Evolutionary conservation across 2,888 invertebrate species (phyloP), one percentile per base, ranked within the genome.

Genomic region (Temnothorax unifasciatus): DNA sequence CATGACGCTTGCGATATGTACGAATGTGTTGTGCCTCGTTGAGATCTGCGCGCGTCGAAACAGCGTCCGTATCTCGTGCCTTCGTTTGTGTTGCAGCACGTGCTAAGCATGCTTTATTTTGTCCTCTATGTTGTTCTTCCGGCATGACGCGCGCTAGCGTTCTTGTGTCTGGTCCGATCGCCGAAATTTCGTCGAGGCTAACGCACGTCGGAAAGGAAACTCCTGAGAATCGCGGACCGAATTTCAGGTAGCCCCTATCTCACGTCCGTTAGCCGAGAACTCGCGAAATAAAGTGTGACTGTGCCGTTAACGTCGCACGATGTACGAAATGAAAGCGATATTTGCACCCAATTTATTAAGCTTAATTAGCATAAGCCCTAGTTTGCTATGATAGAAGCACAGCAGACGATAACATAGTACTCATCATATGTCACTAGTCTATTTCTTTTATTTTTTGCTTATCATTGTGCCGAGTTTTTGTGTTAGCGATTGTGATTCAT

Each of bases 1-100:
- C 92, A 93, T 92, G 93, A 90, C 84, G 87, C 92, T 89, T 89
- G 52, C 73, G 76, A 79, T 64, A 75, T 87, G 84, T 77, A 59
- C 52, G 54, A 86, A 57, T 59, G 76, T 69, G 34, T 34, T 77
- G 61, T 81, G 85, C 71, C 82, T 82, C 47, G 25, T 59, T 25
- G 41, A 64, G 38, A 57, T 82, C 38, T 83, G 76, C 82, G 82
- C 64, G 44, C 29, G 6, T 84, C 29, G 18, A 47, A 11, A 74
- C 75, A 41, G 64, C 52, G 75, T 61, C 54, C 73, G n/a, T 81
- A 69, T 63, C 74, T 85, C 81, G 74, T 87, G 50, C 61, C 66
- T 85, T 64, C 81, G 83, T 85, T 73, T 82, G 66, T 77, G 69
- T 86, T 73, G 85, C 82, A 86, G 89, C 88, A 90, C 88, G 86